Base-by-base conservation (phyloP, 2,113 vertebrate genomes). In the Emydura subglobosa region DNA sequence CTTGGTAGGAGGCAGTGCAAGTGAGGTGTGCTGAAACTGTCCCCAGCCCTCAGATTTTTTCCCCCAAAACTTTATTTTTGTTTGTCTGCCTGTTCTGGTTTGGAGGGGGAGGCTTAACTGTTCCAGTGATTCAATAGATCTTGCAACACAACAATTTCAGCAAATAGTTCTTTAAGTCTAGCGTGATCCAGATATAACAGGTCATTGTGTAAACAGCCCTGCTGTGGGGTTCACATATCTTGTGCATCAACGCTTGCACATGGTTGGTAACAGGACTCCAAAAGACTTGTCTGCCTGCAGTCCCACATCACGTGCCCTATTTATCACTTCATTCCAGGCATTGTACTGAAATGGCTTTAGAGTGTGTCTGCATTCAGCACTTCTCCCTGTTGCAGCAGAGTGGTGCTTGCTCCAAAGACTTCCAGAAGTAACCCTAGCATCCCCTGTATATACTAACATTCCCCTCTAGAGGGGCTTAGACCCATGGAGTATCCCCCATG, bases 141-240 rank as follows among this genome's bases (percentile, higher is more conserved):
- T 72, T 83, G 49, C 93, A 61, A 84, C 83, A 29, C 47, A 44
- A 3, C 83, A 44, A 59, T 50, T 10, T 22, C 24, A 10, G 44
- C 85, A 54, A 80, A 82, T 42, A 7, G n/a, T 50, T 65, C 31
- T 0, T 27, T 6, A 86, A 13, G 82, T 83, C 27, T 5, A 39
- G 83, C 79, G 53, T 0, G 0, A 0, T 13, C 1, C 10, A 90
- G 74, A 85, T 76, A 85, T 51, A 80, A 22, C 92, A 95, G 87
- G 96, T 91, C 50, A 0, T 87, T 88, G 89, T 93, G 95, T 86
- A 95, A 97, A 95, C 88, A 83, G 51, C 84, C 61, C 96, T 86
- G 87, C 96, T 82, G 85, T 24, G 61, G 85, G 87, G 65, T 21
- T 65, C 72, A 17, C 19, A 0, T 97, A 83, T 95, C 96, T 93